Evolutionary conservation across 2,888 invertebrate species (phyloP).

Genomic region (Ophion slaviceki): DNA sequence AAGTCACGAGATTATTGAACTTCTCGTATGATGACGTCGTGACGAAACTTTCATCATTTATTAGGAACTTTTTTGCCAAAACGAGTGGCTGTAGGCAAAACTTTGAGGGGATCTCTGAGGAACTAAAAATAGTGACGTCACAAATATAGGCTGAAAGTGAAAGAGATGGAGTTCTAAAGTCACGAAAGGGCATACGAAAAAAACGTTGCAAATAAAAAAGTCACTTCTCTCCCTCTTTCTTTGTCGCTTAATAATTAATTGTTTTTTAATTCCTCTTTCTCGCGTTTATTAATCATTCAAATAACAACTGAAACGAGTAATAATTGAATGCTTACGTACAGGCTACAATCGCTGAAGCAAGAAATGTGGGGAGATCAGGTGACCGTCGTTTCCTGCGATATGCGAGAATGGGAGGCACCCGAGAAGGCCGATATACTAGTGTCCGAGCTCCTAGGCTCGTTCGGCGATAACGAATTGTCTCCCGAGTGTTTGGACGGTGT

Average conservation of each 20-base stretch:
- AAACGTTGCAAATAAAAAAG: too few relatives aligned
- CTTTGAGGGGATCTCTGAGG: not conserved
- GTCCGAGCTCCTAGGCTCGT: constrained; percentile 98
- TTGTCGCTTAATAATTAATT: too few relatives aligned
- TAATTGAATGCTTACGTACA: constrained; percentile 66
- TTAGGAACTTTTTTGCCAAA: not conserved
- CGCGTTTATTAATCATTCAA: not conserved
- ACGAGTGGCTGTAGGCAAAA: not conserved
- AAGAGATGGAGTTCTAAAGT: too few relatives aligned
- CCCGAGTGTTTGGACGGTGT: constrained; percentile 99
- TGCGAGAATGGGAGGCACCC: constrained; percentile 92
- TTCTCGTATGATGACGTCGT: not conserved
- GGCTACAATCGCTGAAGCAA: constrained; percentile 89
- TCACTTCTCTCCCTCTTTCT: too few relatives aligned
- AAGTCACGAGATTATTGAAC: not conserved
- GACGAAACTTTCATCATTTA: not conserved
- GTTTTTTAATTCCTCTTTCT: not conserved
- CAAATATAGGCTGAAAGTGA: too few relatives aligned
- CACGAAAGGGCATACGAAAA: too few relatives aligned
- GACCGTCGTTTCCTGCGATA: constrained; percentile 92
- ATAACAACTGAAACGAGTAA: not conserved
- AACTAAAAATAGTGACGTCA: not conserved
- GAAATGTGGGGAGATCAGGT: constrained; percentile 92
- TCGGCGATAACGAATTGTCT: constrained; percentile 99
- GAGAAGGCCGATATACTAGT: constrained; percentile 97